Evolutionary conservation across 2,797 vertebrate genomes (phyloP), one percentile per base, ranked within the genome.

Genomic region (Alectoris magna): DNA sequence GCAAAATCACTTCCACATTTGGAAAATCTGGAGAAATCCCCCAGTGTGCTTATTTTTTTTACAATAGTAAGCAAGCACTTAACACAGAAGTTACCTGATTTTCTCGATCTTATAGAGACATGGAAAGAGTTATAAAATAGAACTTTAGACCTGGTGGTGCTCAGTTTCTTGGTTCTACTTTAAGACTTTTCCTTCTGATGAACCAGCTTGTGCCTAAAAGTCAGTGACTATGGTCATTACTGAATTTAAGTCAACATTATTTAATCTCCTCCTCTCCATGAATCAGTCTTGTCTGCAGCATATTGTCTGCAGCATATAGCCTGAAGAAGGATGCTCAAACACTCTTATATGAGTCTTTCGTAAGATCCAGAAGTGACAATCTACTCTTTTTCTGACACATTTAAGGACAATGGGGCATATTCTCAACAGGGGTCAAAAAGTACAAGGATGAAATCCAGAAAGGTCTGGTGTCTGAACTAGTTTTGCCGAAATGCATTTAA

Each of bases 191-290:
- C 6, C 11, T 81, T 94, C 75, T 46, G 34, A 7, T 70, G 75
- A 49, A 69, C 3, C 41, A 58, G 19, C 4, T 39, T 29, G 7
- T 36, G 43, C 17, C 0, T 21, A 75, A 53, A 62, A 51, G 23
- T 10, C 0, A 0, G 1, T 67, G 21, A 21, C 27, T n/a, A 14
- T 29, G 14, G 3, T 55, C 1, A 0, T 44, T 86, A 67, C 6
- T 39, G 16, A 86, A 82, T 64, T 73, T 82, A 79, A 84, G 51
- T 75, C 78, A 38, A 43, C 73, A 13, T 2, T 6, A 51, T 5
- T 44, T 63, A 31, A 31, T 39, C 14, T 87, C 6, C 6, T 64
- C 9, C 29, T 19, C 75, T 77, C 4, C 14, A 43, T 46, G 19
- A 73, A 53, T 58, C 38, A 58, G 11, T 79, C 38, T 18, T 64